phyloP scores from a whole-genome alignment of 2,113 vertebrate species.

The Urocolius indicus region DNA sequence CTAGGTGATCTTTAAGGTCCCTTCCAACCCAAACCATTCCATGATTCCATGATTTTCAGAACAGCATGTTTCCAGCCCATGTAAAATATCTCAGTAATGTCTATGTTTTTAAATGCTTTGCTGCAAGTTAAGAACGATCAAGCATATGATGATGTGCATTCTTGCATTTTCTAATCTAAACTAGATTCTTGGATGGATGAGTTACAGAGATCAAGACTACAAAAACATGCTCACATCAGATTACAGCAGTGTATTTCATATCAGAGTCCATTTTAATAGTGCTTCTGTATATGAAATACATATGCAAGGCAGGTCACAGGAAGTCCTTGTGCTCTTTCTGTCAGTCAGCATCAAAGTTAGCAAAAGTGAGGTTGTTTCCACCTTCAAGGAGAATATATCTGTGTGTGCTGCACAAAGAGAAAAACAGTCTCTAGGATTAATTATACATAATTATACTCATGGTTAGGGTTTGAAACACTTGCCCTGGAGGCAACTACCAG shows the following conservation, averaged over 20 bases:
- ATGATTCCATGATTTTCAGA: background rate
- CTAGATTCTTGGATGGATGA: background rate
- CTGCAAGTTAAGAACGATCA: background rate
- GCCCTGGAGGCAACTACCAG: background rate
- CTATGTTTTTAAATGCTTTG: background rate
- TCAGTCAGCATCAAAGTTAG: background rate
- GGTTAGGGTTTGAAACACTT: background rate
- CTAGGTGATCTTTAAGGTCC: too few relatives aligned
- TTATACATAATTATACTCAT: background rate
- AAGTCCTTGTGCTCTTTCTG: background rate
- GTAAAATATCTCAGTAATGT: background rate
- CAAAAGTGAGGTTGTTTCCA: background rate
- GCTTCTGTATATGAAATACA: background rate
- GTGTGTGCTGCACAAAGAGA: accelerated
- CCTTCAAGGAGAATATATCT: background rate
- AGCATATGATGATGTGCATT: background rate
- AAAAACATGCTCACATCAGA: background rate
- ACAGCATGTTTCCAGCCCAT: background rate
- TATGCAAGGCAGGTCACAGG: background rate
- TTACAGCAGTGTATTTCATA: background rate
- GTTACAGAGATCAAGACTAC: background rate
- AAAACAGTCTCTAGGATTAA: background rate
- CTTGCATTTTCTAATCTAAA: background rate
- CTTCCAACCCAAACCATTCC: too few relatives aligned
- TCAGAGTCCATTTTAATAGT: background rate